Evolutionary conservation across 2,888 invertebrate genomes (phyloP), one percentile per base, ranked within the genome.

Genomic region (Drosophila nr. perissopoda): DNA sequence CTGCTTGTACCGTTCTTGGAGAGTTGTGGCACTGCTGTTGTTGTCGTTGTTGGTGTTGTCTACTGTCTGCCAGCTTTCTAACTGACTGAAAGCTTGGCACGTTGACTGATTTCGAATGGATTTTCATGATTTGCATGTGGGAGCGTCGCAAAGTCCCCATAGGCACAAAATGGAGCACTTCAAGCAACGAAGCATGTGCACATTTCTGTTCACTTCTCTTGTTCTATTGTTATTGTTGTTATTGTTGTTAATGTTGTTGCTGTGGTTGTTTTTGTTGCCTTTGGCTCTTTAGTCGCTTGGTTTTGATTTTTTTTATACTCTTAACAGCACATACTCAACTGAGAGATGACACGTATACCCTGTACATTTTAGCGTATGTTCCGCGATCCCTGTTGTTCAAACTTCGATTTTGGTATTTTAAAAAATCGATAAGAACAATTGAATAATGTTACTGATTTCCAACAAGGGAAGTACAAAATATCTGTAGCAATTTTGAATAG

Each of bases 41-140:
- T 29, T 60, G 59, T 10, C 29, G 38, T 27, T 61, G 53, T 49
- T 67, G 48, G 33, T 67, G 59, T 42, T 66, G 68, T 69, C 64
- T 69, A 59, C 52, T 68, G 65, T 42, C 64, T 69, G 76, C 21
- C 72, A 48, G 75, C 66, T 67, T 71, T 89, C 89, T 82, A 89
- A 89, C 90, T 89, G 89, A 89, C 82, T 86, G 85, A 82, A 77
- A 80, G 89, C 82, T 87, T 78, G 80, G 83, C 85, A 82, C 89
- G 85, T 82, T 87, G 86, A 87, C 86, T 86, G 89, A 89, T 87
- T 89, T 76, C 85, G 75, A 86, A 89, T 89, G 88, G 90, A 87
- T 82, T 87, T 85, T 82, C 75, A 78, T 76, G 88, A 82, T 85
- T 78, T 80, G 76, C 79, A 72, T 83, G 70, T 70, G 76, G 48